Evolutionary conservation across 2,113 vertebrate genomes (phyloP).

Genomic region (Xenopus laevis): DNA sequence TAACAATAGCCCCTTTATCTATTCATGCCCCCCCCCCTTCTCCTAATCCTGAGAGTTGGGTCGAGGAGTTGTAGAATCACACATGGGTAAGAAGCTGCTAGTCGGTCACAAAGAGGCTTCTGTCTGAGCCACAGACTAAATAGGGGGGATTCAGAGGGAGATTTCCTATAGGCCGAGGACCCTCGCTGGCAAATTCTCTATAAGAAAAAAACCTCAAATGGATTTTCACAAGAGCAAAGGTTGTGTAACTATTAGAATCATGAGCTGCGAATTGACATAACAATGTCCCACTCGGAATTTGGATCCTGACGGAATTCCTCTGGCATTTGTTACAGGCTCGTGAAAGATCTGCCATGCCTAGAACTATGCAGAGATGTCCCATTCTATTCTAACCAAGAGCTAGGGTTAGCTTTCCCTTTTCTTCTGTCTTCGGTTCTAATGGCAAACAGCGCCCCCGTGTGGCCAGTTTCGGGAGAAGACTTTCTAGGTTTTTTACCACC

Average conservation of each 20-base stretch:
- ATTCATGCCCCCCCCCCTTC: slow-evolving; percentile 9
- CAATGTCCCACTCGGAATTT: slow-evolving; percentile 23
- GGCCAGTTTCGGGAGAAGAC: too few species aligned
- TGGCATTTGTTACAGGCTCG: too few species aligned
- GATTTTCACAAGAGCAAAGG: slow-evolving; percentile 41
- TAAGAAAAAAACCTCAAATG: slow-evolving; percentile 6
- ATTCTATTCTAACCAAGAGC: too few species aligned
- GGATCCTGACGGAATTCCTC: not conserved
- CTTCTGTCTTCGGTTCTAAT: too few species aligned
- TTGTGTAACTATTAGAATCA: slow-evolving; percentile 37
- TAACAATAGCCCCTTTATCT: slow-evolving; percentile 33
- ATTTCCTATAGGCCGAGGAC: slow-evolving; percentile 29
- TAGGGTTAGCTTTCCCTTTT: too few species aligned
- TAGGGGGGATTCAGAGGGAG: slow-evolving; percentile 16
- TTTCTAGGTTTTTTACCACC: too few species aligned
- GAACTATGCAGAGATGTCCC: too few species aligned
- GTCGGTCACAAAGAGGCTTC: slow-evolving; percentile 20
- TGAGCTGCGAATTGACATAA: slow-evolving; percentile 6
- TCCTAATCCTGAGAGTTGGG: slow-evolving; percentile 28
- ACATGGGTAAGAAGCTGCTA: slow-evolving; percentile 30
- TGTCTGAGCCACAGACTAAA: slow-evolving; percentile 20
- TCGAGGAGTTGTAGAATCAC: slow-evolving; percentile 31
- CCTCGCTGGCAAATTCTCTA: slow-evolving; percentile 11
- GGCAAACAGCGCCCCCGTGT: too few species aligned
- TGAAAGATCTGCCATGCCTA: too few species aligned